These are phyloP conservation scores for Rhabdophis nuchalis DNA, from an alignment of 2,797 vertebrate species.

Conservation along the genomic window DNA sequence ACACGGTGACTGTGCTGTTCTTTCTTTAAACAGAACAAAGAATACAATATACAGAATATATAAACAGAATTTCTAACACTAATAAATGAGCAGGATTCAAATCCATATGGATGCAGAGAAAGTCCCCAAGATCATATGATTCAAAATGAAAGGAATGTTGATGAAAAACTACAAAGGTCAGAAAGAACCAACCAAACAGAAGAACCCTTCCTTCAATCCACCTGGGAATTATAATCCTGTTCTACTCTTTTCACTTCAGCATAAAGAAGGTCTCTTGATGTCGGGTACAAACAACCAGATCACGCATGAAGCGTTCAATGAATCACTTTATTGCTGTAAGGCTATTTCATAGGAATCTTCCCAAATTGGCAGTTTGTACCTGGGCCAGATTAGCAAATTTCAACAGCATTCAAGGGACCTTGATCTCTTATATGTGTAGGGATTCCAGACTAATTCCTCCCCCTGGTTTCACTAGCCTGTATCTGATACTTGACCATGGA, in stretches of 20 bases:
- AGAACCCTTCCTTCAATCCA: background rate
- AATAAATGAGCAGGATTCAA: background rate
- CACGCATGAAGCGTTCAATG: background rate
- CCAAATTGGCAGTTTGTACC: background rate
- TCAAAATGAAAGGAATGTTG: background rate
- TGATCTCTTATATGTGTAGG: background rate
- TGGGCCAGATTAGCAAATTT: background rate
- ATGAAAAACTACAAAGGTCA: background rate
- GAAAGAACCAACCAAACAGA: background rate
- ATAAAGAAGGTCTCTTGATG: background rate
- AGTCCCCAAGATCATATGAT: background rate
- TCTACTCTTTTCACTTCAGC: background rate
- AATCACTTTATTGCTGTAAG: background rate
- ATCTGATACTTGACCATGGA: background rate
- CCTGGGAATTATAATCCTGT: background rate
- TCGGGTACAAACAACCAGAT: background rate
- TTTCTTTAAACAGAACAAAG: too few relatives aligned
- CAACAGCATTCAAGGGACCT: background rate
- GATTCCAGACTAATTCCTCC: background rate
- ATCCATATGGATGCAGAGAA: background rate
- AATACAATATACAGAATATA: too few relatives aligned
- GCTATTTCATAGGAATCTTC: background rate
- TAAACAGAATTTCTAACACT: too few relatives aligned
- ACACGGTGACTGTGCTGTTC: too few relatives aligned
- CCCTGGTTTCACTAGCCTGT: background rate